A percentile compares a stretch with the other conserved stretches of the same genome.
Conservation (phyloP, 1,140 invertebrate genomes). For the Akabosia matsudoensis region DNA sequence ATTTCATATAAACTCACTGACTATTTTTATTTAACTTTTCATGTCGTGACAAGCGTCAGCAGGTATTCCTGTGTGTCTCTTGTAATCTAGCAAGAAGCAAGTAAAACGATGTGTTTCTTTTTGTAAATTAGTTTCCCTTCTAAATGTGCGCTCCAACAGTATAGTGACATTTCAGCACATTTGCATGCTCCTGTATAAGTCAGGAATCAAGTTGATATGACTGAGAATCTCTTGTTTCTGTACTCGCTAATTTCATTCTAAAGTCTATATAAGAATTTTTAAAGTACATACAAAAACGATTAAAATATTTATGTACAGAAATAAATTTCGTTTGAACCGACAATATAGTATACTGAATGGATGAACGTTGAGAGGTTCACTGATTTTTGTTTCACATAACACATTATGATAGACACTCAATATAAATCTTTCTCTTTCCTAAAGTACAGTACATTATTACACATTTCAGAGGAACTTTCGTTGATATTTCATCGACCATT, state of each 20-base stretch:
- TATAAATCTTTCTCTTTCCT: background rate
- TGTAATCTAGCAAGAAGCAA: too few relatives aligned
- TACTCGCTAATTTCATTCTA: too few relatives aligned
- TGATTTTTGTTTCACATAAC: background rate
- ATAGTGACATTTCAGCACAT: too few relatives aligned
- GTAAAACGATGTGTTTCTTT: too few relatives aligned
- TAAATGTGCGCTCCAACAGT: too few relatives aligned
- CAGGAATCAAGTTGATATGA: constrained; percentile 9
- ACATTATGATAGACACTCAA: background rate
- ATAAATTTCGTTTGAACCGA: too few relatives aligned
- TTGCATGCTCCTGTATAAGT: too few relatives aligned
- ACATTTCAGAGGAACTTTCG: constrained; percentile 24
- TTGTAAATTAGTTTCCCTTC: too few relatives aligned
- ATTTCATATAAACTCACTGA: too few relatives aligned
- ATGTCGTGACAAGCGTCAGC: constrained; percentile 1
- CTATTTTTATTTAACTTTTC: background rate
- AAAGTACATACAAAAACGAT: too few relatives aligned
- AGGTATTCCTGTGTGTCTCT: background rate
- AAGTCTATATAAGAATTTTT: too few relatives aligned
- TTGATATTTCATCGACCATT: constrained; percentile 4
- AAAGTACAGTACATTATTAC: constrained; percentile 1
- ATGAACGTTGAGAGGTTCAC: background rate
- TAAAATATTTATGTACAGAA: too few relatives aligned
- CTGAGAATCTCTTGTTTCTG: constrained; percentile 19
- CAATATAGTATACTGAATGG: constrained; percentile 3